Conservation (phyloP, 2,888 invertebrate species). For the Phyllotreta cruciferae region DNA sequence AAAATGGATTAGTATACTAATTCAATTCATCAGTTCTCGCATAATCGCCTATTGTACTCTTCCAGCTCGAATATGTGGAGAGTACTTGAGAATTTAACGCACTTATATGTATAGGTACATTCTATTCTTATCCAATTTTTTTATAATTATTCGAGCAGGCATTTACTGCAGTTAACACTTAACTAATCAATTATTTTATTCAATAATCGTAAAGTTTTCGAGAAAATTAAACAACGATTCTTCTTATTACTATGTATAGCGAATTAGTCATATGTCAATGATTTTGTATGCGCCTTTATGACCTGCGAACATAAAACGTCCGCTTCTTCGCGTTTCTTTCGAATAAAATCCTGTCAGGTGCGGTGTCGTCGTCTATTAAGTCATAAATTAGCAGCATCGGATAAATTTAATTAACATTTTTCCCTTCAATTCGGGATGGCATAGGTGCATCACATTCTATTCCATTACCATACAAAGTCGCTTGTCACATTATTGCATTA, state of each 20-base stretch:
- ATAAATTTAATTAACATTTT: conserved; percentile 24
- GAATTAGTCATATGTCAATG: conserved; percentile 18
- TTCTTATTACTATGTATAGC: conserved; percentile 7
- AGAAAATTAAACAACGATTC: no score
- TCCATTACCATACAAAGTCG: no score
- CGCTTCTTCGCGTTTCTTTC: conserved; percentile 11
- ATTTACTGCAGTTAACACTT: no score
- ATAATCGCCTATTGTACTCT: conserved; percentile 12
- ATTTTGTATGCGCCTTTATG: conserved; percentile 12
- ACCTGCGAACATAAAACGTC: conserved; percentile 12
- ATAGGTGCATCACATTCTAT: no score
- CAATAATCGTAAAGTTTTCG: no score
- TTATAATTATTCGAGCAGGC: no score
- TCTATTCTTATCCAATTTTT: no score
- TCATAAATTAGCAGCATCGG: conserved; percentile 21
- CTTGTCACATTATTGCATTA: no score
- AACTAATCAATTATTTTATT: no score
- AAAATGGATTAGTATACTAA: conserved; percentile 18
- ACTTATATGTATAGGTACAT: no score
- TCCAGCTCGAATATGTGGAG: not conserved
- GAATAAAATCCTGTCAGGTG: conserved; percentile 14
- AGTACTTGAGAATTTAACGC: conserved; percentile 2
- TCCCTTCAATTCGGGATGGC: not conserved
- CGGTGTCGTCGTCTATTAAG: conserved; percentile 20
- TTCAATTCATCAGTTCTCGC: conserved; percentile 9